Base-by-base conservation (phyloP, 2,888 invertebrate genomes). In the Exephanes ischioxanthus region DNA sequence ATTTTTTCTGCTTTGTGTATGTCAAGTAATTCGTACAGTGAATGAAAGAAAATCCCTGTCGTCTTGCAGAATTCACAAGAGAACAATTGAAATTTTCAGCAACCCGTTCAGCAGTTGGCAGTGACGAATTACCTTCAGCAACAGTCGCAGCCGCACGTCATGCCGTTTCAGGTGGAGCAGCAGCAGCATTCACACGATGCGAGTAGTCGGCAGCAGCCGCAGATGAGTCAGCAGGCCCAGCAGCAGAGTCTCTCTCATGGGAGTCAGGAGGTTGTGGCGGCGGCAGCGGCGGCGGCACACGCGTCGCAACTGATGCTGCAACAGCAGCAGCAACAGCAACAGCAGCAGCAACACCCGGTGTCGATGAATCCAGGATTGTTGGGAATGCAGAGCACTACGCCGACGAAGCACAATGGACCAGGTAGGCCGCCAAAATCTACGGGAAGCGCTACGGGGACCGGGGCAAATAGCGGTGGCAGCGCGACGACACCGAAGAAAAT, bases 401-500 rank as follows among this genome's bases (percentile, higher is more conserved):
- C 87, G 48, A 86, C 86, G n/a, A 93, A 92, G 83, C 90, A 89
- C 45, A 92, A 89, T 71, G 91, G 90, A 63, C 91, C 92, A 45
- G 92, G 92, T 5, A 92, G 92, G 89, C 93, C 93, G 37, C 86
- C 93, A 5, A 93, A 93, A 66, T 86, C 89, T 2, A 66, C 87
- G n/a, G 61, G 16, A 22, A 55, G 80, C 55, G 85, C 89, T 0
- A 66, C 87, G n/a, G 61, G 16, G 37, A 55, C 77, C 55, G 26
- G 53, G 26, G 22, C 58, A 5, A 72, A 37, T 19, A 53, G 53
- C n/a, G 26, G 19, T 5, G 9, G 63, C 5, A 3, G 41, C 41
- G n/a, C 76, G 67, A 63, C 26, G 19, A 55, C 88, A 19, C 87
- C 89, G 6, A 94, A 93, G 78, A 93, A 92, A 73, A 86, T 91